A percentile compares a stretch with the other conserved stretches of the same genome.
These are phyloP conservation scores for Phalanger gymnotis DNA, from an alignment of 2,797 vertebrate genomes.

Conservation along the genomic window DNA sequence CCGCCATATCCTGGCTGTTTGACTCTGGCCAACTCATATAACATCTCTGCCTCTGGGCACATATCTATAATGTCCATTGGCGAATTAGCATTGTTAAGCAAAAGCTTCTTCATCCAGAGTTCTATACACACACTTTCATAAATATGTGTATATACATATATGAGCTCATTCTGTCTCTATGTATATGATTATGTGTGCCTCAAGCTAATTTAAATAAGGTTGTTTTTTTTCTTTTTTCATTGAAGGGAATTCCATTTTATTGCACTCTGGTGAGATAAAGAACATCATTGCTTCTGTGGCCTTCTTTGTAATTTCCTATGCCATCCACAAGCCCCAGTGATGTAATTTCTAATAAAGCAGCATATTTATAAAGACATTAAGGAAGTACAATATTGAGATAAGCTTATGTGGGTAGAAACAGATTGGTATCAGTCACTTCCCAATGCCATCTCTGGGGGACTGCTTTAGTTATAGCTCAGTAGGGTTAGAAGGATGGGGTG, in stretches of 20 bases:
- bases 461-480: conserved; percentile 60
- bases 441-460: conserved; percentile 69
- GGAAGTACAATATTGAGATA: conserved; percentile 72
- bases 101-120: not conserved
- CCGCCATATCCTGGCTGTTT: not conserved
- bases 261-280: conserved; percentile 66
- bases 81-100: not conserved
- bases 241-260: conserved; percentile 68
- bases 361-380: conserved; percentile 78
- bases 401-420: conserved; percentile 67
- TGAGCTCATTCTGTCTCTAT: not conserved
- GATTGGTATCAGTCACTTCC: conserved; percentile 69
- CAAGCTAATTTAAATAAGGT: conserved; percentile 70
- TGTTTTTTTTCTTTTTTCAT: conserved; percentile 60
- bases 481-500: conserved; percentile 73
- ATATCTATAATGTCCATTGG: not conserved
- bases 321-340: conserved; percentile 65
- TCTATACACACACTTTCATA: not conserved
- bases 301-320: conserved; percentile 67
- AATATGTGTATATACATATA: not conserved
- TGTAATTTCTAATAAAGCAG: conserved; percentile 75
- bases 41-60: not conserved
- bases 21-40: not conserved
- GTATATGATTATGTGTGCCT: conserved; percentile 33
- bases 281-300: conserved; percentile 68